A percentile compares a stretch with the other conserved stretches of the same genome.
phyloP scores from a whole-genome alignment of 2,888 invertebrate genomes.

The Oscheius sp. region DNA sequence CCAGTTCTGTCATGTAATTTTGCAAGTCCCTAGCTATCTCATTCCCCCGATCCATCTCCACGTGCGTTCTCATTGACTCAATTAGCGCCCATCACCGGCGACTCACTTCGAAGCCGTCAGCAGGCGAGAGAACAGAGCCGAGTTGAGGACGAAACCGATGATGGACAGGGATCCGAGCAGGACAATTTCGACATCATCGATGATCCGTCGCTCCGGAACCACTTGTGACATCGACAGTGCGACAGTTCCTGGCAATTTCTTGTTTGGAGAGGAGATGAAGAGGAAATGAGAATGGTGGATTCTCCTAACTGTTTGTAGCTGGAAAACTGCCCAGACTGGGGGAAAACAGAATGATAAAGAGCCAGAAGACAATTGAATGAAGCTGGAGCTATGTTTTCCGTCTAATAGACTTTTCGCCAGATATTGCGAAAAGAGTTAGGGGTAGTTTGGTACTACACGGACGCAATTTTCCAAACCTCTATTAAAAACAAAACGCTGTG shows the following conservation, averaged over 20 bases:
- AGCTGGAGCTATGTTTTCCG: too few relatives aligned
- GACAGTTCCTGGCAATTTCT: neutral
- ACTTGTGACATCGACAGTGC: conserved; percentile 8
- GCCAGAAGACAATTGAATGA: too few relatives aligned
- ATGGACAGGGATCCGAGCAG: conserved; percentile 45
- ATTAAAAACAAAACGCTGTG: too few relatives aligned
- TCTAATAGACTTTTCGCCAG: too few relatives aligned
- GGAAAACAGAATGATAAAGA: neutral
- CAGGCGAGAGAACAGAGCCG: conserved; percentile 11
- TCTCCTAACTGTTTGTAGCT: neutral
- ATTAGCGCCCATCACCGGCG: neutral
- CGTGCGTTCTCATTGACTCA: conserved; percentile 8
- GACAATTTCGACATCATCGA: conserved; percentile 54
- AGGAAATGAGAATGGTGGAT: neutral
- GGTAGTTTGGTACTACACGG: too few relatives aligned
- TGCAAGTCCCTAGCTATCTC: too few relatives aligned
- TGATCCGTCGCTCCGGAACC: conserved; percentile 18
- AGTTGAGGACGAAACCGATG: conserved; percentile 51
- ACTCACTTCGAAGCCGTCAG: conserved; percentile 47
- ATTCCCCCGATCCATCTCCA: too few relatives aligned
- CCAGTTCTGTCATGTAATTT: too few relatives aligned
- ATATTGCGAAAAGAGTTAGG: too few relatives aligned
- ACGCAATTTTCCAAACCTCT: too few relatives aligned
- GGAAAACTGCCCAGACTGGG: neutral
- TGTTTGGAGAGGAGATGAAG: too few relatives aligned